These are phyloP conservation scores for Hydrolagus colliei DNA, from an alignment of 2,797 vertebrate species.

Conservation along the genomic window DNA sequence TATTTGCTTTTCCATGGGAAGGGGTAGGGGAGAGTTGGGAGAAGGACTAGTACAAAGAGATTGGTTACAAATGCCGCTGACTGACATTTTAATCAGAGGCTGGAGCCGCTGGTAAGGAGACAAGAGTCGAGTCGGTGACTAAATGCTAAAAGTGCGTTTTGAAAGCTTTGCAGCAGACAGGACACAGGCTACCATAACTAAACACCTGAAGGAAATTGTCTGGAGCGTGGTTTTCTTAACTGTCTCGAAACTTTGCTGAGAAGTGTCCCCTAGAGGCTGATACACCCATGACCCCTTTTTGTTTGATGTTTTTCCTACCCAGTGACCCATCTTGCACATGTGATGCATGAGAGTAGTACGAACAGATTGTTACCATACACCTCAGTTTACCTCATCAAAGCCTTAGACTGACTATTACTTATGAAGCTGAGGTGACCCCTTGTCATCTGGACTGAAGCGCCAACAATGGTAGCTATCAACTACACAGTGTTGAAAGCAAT, in stretches of 20 bases:
- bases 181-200: constrained; percentile 55
- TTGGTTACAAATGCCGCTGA: constrained; percentile 41
- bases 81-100: constrained; percentile 39
- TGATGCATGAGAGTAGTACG: constrained; percentile 61
- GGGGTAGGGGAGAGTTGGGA: neutral
- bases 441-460: constrained; percentile 54
- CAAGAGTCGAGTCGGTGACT: constrained; percentile 39
- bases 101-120: constrained; percentile 43
- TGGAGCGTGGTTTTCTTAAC: constrained; percentile 38
- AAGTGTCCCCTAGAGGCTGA: constrained; percentile 54
- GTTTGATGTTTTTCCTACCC: constrained; percentile 57
- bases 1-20: neutral
- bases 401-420: constrained; percentile 35
- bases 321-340: constrained; percentile 55
- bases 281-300: constrained; percentile 48
- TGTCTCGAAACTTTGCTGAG: constrained; percentile 48
- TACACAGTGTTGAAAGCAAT: constrained; percentile 68
- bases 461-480: constrained; percentile 55
- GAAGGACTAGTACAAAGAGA: neutral
- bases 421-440: constrained; percentile 32
- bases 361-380: constrained; percentile 66
- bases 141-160: constrained; percentile 40
- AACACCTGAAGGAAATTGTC: constrained; percentile 57
- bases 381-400: constrained; percentile 60
- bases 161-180: constrained; percentile 48